Evolutionary conservation across 2,797 vertebrate species (phyloP), one percentile per base, ranked within the genome.

Genomic region (Halcyon smyrnensis): DNA sequence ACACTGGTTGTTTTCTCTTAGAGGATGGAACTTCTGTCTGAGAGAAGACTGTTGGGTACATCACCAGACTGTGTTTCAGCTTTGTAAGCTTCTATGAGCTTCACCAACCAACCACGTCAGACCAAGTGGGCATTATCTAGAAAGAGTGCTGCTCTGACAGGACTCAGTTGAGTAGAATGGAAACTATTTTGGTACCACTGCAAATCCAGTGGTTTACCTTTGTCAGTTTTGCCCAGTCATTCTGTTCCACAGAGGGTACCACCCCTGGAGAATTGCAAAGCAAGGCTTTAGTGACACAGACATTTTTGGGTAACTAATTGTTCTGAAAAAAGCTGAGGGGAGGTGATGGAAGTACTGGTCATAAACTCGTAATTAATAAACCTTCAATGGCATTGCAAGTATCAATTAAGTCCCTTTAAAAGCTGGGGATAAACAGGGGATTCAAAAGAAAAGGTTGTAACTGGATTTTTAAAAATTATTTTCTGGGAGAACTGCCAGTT

Each of bases 241-340:
- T 60, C 39, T 41, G 4, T 24, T 91, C 64, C 25, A 39, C 0
- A 69, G 21, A 68, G 27, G 34, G 79, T 7, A 57, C 9, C 41
- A 83, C 32, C 48, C 54, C 80, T 20, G 13, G 56, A 78, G 32
- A 84, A 37, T 12, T 63, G 56, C 8, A 8, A 90, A 88, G 59
- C 21, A 51, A 75, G 20, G 79, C 70, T 90, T 69, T 60, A 82
- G 71, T 57, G 37, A 81, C 10, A 3, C 84, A 97, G 73, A 86
- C 80, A 90, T 90, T 79, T 79, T 93, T 77, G 74, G 71, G 81
- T 95, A 95, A 94, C 83, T 90, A 90, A 95, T 70, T 93, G 84
- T 89, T 92, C 84, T 87, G 75, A 87, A 91, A 94, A 92, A 4
- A 94, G 41, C 17, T 68, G 43, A 84, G 87, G 15, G 56, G 21